Percentiles rank a stretch among this genome's conserved stretches.
Conservation (phyloP, 2,113 vertebrate genomes). For the Australoheros scitulus region DNA sequence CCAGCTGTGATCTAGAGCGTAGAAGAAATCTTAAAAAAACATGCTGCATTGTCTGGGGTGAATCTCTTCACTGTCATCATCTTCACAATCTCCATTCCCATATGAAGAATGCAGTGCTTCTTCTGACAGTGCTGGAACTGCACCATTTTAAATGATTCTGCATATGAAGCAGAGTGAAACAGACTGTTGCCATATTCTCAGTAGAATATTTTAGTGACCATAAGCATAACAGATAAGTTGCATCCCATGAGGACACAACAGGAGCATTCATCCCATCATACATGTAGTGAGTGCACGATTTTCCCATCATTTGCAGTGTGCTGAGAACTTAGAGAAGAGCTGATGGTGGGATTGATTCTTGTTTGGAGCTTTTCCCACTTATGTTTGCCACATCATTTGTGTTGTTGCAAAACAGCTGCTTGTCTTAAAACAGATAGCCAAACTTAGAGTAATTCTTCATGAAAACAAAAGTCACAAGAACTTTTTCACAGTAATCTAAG, state of each 20-base stretch:
- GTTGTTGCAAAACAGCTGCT: too few species aligned
- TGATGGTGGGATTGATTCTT: too few species aligned
- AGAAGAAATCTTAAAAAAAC: background rate
- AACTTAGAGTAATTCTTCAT: too few species aligned
- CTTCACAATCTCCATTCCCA: background rate
- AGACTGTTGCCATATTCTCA: too few species aligned
- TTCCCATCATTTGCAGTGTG: too few species aligned
- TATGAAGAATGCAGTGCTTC: background rate
- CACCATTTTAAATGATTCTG: background rate
- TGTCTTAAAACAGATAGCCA: too few species aligned
- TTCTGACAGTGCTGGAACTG: background rate
- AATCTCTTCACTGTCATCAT: background rate
- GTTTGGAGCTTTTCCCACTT: too few species aligned
- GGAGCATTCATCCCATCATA: background rate
- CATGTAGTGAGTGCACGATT: too few species aligned
- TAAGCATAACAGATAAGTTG: background rate
- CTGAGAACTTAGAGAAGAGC: too few species aligned
- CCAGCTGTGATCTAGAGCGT: background rate
- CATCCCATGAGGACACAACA: background rate
- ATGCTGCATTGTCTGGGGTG: background rate
- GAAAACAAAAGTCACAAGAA: too few species aligned
- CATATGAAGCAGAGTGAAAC: background rate
- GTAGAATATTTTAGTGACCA: background rate
- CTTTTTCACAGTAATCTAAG: too few species aligned
- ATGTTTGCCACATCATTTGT: too few species aligned